These are phyloP conservation scores for Grus americana DNA, from an alignment of 2,113 vertebrate genomes.

Conservation along the genomic window DNA sequence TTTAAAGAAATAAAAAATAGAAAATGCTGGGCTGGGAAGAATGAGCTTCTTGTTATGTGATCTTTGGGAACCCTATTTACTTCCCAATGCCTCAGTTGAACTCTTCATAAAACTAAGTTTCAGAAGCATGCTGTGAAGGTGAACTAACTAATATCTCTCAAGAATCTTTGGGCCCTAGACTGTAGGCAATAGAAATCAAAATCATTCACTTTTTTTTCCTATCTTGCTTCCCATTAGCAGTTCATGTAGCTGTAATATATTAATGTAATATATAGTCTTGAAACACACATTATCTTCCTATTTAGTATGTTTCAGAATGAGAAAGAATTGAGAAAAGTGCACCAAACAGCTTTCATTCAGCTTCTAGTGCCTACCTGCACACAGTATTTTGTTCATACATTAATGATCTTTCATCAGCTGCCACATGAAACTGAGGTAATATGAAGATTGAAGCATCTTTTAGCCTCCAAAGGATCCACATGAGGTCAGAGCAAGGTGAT, in stretches of 20 bases:
- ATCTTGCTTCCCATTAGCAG: background rate
- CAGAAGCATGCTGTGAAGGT: background rate
- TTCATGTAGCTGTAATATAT: background rate
- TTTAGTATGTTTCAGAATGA: background rate
- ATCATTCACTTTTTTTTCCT: background rate
- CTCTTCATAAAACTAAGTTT: background rate
- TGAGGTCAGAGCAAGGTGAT: background rate
- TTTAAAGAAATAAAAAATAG: no score
- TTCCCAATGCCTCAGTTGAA: background rate
- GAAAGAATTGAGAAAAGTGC: background rate
- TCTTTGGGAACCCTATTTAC: background rate
- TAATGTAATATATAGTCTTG: background rate
- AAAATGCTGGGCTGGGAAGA: background rate
- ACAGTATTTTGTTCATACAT: background rate
- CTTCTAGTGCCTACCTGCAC: background rate
- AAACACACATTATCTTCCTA: background rate
- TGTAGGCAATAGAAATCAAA: background rate
- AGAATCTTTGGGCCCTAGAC: background rate
- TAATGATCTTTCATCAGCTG: background rate
- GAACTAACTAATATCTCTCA: background rate
- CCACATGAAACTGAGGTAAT: background rate
- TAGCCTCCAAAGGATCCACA: background rate
- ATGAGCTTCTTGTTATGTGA: accelerated
- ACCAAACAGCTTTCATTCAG: background rate
- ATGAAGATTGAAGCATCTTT: background rate